A percentile compares a stretch with the other conserved stretches of the same genome.
These are phyloP conservation scores for Drosophila pseudotakahashii DNA, from an alignment of 2,888 invertebrate species.

Conservation along the genomic window DNA sequence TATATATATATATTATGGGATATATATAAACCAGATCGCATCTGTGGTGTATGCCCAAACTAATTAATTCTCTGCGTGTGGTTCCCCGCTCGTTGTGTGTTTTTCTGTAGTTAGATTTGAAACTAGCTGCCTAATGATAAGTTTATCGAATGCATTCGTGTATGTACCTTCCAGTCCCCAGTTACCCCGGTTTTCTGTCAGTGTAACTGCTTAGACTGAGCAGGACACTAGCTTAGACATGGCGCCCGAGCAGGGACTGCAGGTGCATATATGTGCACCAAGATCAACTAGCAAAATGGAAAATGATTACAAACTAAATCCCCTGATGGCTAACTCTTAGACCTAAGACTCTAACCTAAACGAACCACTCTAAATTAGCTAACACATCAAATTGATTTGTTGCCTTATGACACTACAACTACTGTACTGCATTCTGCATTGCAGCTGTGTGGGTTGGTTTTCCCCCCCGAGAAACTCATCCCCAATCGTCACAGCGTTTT, in stretches of 20 bases:
- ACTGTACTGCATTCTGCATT: slow-evolving; percentile 13
- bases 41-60: slow-evolving; percentile 10
- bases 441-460: slow-evolving; percentile 8
- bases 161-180: slow-evolving; percentile 5
- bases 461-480: slow-evolving; percentile 4
- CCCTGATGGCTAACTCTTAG: slow-evolving; percentile 22
- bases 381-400: slow-evolving; percentile 53
- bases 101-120: slow-evolving; percentile 55
- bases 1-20: not conserved
- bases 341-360: slow-evolving; percentile 21
- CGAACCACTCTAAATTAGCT: slow-evolving; percentile 44
- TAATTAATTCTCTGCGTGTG: slow-evolving; percentile 34
- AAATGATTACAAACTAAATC: slow-evolving; percentile 1
- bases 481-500: slow-evolving; percentile 25
- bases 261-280: slow-evolving; percentile 4
- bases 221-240: not conserved
- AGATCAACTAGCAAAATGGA: slow-evolving; percentile 9
- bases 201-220: slow-evolving; percentile 4
- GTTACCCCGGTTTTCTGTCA: slow-evolving; percentile 2
- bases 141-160: slow-evolving; percentile 21
- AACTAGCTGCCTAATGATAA: slow-evolving; percentile 37
- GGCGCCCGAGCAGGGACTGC: not conserved
- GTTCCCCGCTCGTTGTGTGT: slow-evolving; percentile 39
- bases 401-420: slow-evolving; percentile 43
- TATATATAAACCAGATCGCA: slow-evolving; percentile 5